Evolutionary conservation across 2,113 vertebrate genomes (phyloP).

Genomic region (Serilophus lunatus): DNA sequence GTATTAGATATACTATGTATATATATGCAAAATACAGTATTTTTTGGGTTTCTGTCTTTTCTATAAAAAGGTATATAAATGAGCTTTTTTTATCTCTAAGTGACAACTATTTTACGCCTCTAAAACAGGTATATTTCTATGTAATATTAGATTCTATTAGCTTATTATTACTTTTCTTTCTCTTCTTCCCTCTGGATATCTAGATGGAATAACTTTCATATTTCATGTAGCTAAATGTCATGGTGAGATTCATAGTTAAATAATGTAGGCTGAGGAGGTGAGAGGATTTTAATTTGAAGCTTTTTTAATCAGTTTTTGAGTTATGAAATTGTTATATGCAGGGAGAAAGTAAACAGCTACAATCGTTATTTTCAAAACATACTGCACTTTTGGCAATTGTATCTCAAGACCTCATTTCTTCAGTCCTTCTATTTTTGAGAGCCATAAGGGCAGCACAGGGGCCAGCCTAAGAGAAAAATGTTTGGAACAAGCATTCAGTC

Average conservation of each 20-base stretch:
- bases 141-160: background rate
- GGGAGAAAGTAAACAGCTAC: background rate
- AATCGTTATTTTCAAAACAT: background rate
- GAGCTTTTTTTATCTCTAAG: background rate
- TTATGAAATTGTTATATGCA: background rate
- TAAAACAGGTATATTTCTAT: background rate
- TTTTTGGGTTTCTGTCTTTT: background rate
- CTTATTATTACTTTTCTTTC: background rate
- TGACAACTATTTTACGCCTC: background rate
- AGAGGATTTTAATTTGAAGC: background rate
- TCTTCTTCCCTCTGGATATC: background rate
- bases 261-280: background rate
- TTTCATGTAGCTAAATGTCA: background rate
- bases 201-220: background rate
- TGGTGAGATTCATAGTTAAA: background rate
- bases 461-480: background rate
- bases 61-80: background rate
- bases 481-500: background rate
- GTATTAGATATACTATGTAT: background rate
- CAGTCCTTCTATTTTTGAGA: background rate
- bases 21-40: accelerated
- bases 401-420: background rate
- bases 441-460: background rate
- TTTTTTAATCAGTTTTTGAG: background rate
- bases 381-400: background rate